These are phyloP conservation scores for Synergus itoensis DNA, from an alignment of 2,888 invertebrate genomes.

Conservation along the genomic window DNA sequence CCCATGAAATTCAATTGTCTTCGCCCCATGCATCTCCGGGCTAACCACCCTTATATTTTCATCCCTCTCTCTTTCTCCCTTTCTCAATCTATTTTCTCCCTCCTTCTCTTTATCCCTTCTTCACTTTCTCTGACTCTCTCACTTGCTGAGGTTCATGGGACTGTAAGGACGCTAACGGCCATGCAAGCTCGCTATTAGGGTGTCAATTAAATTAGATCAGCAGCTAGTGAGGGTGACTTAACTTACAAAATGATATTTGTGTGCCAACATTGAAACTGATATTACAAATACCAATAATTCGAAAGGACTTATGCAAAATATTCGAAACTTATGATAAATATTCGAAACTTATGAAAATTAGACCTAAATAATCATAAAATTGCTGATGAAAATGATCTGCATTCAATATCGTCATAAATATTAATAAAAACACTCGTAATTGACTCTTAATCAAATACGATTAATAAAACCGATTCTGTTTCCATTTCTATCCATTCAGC, in stretches of 20 bases:
- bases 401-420: not conserved
- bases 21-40: constrained; percentile 72
- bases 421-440: too few species aligned
- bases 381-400: too few species aligned
- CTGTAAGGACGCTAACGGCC: constrained; percentile 65
- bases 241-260: constrained; percentile 64
- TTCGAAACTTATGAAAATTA: too few species aligned
- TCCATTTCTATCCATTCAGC: not conserved
- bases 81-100: constrained; percentile 47
- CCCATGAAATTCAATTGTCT: constrained; percentile 78
- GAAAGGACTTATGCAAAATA: not conserved
- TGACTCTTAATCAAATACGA: not conserved
- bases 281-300: not conserved
- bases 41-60: constrained; percentile 75
- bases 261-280: constrained; percentile 37
- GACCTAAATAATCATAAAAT: too few species aligned
- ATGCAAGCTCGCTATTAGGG: constrained; percentile 72
- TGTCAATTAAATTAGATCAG: constrained; percentile 77
- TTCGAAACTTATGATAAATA: too few species aligned
- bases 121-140: constrained; percentile 41
- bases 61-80: constrained; percentile 58
- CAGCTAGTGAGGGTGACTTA: constrained; percentile 65
- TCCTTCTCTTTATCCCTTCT: constrained; percentile 52
- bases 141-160: constrained; percentile 39
- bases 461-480: not conserved